Base-by-base conservation (phyloP, 1,140 invertebrate species). In the Bombus waltoni region DNA sequence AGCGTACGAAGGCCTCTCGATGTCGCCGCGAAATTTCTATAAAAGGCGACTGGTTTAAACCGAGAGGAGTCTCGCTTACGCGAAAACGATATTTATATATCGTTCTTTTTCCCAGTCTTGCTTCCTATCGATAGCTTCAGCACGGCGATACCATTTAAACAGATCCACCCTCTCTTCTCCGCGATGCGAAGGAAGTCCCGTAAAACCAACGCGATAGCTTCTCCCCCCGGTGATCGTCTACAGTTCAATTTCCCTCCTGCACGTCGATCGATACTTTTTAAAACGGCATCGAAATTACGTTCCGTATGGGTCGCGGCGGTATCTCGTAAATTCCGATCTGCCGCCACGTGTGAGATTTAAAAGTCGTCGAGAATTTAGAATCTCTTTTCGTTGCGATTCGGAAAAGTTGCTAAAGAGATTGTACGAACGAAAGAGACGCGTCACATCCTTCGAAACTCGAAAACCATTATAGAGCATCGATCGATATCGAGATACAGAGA, bases 161-260 rank as follows among this genome's bases (percentile, higher is more conserved):
- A 79, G 38, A 84, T 62, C 40, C 66, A 32, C 75, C 35, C 38
- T 71, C n/a, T 78, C 25, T 35, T 2, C 57, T 4, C 35, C 4
- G 59, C n/a, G 10, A n/a, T 38, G 44, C 81, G 59, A 78, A 78
- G 25, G 44, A 68, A 76, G 44, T 75, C 72, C 40, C 35, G 75
- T 59, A 78, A 83, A 83, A 59, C 40, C 25, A 42, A n/a, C 8
- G 18, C 65, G 53, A 75, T 35, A 32, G 66, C 32, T 78, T 68
- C 65, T 71, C 44, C 75, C 15, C 81, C 25, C 66, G 57, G 47
- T 25, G 82, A 53, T 22, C 42, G 25, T 22, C 53, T 53, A 53
- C 18, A 8, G 40, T 71, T 40, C 82, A 84, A 79, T 84, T 79
- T 83, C 59, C 74, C 44, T 53, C 42, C 38, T n/a, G 40, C 66